Evolutionary conservation across 2,113 vertebrate species (phyloP).

Genomic region (Tragelaphus imberbis): DNA sequence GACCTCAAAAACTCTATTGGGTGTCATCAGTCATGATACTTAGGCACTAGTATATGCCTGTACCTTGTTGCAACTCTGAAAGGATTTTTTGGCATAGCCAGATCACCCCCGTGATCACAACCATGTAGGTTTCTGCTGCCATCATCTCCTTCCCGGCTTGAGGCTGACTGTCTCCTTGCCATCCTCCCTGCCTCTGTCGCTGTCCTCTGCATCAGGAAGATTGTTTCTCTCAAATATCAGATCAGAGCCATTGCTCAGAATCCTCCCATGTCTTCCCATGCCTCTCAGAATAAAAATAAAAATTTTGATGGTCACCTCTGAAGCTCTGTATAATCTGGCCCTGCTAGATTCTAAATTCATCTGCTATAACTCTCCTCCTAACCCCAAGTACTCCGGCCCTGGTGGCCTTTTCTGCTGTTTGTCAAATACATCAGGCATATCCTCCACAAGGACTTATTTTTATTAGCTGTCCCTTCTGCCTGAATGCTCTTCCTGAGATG

Average conservation of each 20-base stretch:
- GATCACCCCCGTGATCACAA: neutral
- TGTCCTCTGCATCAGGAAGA: neutral
- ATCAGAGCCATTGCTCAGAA: neutral
- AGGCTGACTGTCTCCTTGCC: neutral
- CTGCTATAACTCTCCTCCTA: neutral
- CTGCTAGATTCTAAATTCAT: neutral
- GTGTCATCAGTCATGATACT: neutral
- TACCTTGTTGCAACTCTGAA: neutral
- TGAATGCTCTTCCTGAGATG: neutral
- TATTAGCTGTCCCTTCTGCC: neutral
- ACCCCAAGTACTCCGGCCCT: rapidly evolving
- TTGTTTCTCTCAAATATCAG: neutral
- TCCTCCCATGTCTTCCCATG: neutral
- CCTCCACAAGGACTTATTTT: neutral
- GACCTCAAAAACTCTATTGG: neutral
- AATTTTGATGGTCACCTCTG: neutral
- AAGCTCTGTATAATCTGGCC: neutral
- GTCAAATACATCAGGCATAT: neutral
- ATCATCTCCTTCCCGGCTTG: neutral
- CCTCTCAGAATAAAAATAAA: neutral
- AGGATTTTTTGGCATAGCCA: neutral
- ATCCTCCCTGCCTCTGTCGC: neutral
- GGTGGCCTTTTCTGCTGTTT: neutral
- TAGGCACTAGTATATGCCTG: neutral
- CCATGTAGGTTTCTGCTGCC: neutral